Base-by-base conservation (phyloP, 2,113 vertebrate species). In the Stictonetta naevosa region DNA sequence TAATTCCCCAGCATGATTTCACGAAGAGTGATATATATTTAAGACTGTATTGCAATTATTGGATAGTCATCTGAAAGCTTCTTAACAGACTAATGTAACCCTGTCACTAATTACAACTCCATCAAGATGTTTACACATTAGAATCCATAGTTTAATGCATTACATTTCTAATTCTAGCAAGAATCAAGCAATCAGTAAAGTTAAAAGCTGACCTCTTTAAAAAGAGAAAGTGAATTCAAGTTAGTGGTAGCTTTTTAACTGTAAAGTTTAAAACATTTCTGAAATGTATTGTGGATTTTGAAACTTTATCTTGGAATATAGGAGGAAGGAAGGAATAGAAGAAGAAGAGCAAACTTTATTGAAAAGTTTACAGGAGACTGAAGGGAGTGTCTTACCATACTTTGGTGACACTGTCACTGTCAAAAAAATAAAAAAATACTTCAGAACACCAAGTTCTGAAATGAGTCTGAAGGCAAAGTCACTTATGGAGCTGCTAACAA, bases 1-100 rank as follows among this genome's bases (percentile, higher is more conserved):
- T 75, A 94, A 72, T 90, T 93, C 29, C 73, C 22, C 58, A 76
- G 63, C 29, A 42, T 60, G 73, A 76, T 63, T 94, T 90, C 76
- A 44, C 86, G 75, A 94, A 93, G 93, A 94, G 78, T n/a, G 16
- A 67, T 78, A 83, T 72, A 69, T 20, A 40, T 71, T 38, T 80
- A 82, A 93, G 62, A 83, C 28, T 63, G 50, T 42, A 87, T 79
- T 44, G 76, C 87, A 87, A 91, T 88, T 83, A 88, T 73, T 83
- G 80, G 13, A 14, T 22, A 83, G 73, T 80, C 21, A 71, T 64
- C 72, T 40, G 21, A 89, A 80, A 90, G 40, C 86, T 90, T 79
- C 66, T 77, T 59, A 42, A 71, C 63, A 83, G 67, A 76, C 50
- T 79, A 50, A 56, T 46, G 50, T 75, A 67, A 55, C 38, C 73